Conservation (phyloP, 2,888 invertebrate species). For the Cyaniris semiargus region DNA sequence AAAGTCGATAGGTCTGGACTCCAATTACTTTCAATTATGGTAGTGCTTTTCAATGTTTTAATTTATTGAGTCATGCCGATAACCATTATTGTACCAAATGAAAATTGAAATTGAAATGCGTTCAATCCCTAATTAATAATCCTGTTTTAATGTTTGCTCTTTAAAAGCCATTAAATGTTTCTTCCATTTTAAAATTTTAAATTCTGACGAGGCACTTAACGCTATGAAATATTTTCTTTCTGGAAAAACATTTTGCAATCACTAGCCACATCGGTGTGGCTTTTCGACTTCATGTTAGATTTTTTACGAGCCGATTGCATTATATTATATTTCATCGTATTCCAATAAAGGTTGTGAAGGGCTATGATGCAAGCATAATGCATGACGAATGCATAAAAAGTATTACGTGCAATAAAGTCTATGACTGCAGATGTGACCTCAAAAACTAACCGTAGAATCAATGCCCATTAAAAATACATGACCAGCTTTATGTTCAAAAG, state of each 20-base stretch:
- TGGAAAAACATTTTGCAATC: background rate
- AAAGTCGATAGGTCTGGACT: background rate
- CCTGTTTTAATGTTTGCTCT: background rate
- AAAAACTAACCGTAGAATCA: conserved; percentile 37
- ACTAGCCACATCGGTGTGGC: background rate
- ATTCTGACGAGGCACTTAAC: background rate
- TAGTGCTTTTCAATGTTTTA: conserved; percentile 12
- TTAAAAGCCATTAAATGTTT: background rate
- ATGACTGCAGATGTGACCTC: conserved; percentile 26
- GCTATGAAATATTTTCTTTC: background rate
- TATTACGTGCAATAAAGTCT: conserved; percentile 16
- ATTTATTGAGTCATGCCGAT: background rate
- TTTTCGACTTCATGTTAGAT: background rate
- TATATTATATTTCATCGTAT: background rate
- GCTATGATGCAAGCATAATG: background rate
- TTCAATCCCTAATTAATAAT: background rate
- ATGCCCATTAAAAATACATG: conserved; percentile 42
- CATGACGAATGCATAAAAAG: conserved; percentile 15
- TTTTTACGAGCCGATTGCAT: background rate
- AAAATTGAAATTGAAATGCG: background rate
- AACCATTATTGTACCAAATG: background rate
- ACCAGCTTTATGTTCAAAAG: conserved; percentile 38
- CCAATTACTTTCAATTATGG: conserved; percentile 12
- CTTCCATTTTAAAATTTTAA: background rate
- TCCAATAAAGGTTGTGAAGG: conserved; percentile 17